Evolutionary conservation across 2,797 vertebrate genomes (phyloP), one percentile per base, ranked within the genome.

Genomic region (Danio aesculapii): DNA sequence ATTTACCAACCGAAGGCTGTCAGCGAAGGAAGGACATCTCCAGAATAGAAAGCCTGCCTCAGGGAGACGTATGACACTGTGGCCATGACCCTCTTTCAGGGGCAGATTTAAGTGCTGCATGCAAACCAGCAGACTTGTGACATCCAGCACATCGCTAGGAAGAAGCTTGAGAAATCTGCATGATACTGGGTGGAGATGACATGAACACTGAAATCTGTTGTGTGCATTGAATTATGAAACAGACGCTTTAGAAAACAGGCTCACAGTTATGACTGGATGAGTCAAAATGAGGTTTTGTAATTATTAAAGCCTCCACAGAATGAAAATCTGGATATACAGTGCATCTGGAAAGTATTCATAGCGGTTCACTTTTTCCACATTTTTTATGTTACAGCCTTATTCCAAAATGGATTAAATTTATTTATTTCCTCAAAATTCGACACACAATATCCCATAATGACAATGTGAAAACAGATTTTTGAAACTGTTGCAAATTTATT

Each of bases 1-100:
- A 78, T 70, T 77, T 75, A 74, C 69, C 10, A 61, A 49, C 55
- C 57, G 71, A 76, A 69, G 66, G 57, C 77, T 81, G 75, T 83
- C 81, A 73, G 64, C 57, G 6, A 70, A 39, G 46, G 16, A 70
- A 74, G 16, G 11, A 72, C 10, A 2, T 75, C 75, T 83, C 41
- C 41, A 55, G 58, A 81, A 79, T 67, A 67, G 10, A 79, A 79
- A 79, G 46, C n/a, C 16, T 21, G 30, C 67, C 67, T 52, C n/a
- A 49, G 44, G 77, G 69, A 73, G 19, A 61, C 39, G 0, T n/a
- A 46, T 4, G 58, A 71, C 13, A 68, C 14, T 30, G 49, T 77
- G 16, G 69, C 19, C 67, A 43, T 73, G 64, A 76, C 64, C 30
- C 63, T 75, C 6, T 62, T 81, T 52, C 19, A 21, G 43, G 72